Evolutionary conservation across 1,140 invertebrate genomes (phyloP), one percentile per base, ranked within the genome.

Genomic region (Riptortus pedestris): DNA sequence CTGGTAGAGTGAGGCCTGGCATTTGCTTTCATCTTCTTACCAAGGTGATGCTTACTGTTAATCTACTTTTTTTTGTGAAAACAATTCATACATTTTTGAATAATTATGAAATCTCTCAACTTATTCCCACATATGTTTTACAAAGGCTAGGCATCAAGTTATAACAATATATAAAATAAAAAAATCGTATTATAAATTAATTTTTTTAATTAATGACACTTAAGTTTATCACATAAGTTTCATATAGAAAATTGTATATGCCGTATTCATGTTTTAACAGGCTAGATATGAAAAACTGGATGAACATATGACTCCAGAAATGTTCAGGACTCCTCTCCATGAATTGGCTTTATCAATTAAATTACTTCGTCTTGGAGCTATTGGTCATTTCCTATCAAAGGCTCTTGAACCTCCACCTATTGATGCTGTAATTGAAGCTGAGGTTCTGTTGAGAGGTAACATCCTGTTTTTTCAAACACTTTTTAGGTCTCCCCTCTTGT

Each of bases 261-360:
- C n/a, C n/a, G n/a, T n/a, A n/a, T n/a, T n/a, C n/a, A n/a, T n/a
- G n/a, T n/a, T n/a, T n/a, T n/a, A n/a, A n/a, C 24, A 78, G 62
- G 83, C 86, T 0, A 77, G 90, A 20, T 91, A 75, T 70, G 76
- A 83, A 0, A 84, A 81, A 61, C 76, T 96, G 55, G 93, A 96
- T 11, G 88, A 96, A 69, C 90, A 95, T 70, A 85, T 91, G 72
- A 94, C 90, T 0, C 92, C 93, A 0, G 94, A 97, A 79, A 97
- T 97, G 81, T 95, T 96, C 76, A 80, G 94, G 59, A 96, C 93
- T 2, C 94, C 94, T 0, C 77, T 97, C 2, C 93, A 97, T 72
- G 93, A 97, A 72, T 76, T 93, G 45, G 86, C 88, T 0, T 77
- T 93, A 16, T 87, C 85, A 65, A 88, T 90, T 72, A 91, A 95